Evolutionary conservation across 2,888 invertebrate species (phyloP), one percentile per base, ranked within the genome.

Genomic region (Ligdia adustata): DNA sequence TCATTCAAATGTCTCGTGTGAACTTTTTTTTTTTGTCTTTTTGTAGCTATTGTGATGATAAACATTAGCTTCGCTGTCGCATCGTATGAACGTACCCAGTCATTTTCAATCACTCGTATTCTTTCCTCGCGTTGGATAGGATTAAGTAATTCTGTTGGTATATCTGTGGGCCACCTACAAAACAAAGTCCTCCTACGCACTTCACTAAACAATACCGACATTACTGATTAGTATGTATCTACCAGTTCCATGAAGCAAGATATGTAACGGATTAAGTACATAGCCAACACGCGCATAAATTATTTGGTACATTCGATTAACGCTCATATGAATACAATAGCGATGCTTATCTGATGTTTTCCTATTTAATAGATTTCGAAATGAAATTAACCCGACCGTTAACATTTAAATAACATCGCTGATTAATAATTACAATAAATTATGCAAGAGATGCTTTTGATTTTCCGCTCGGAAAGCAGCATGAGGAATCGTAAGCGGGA

Each of bases 291-390:
- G 48, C 56, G 65, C 60, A 65, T 46, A 35, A 9, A 14, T 69
- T 69, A 72, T 69, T 68, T 60, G 61, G 62, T 62, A 69, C 60
- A 67, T 64, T 72, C 72, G 67, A 75, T 80, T 71, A 69, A 60
- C 63, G 65, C 69, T 75, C 66, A 77, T 78, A 77, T 76, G 76
- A 78, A 83, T 82, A 83, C 80, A 82, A 82, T 82, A 64, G 70
- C 69, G 69, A 75, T 74, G 60, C 61, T 71, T 77, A 76, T 75
- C 70, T 39, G 52, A 50, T 62, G 53, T 62, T 52, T 66, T 55
- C 46, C 43, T 55, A 31, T 45, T 35, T 43, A 45, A 59, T 59
- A 32, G 34, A 49, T 69, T 67, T 70, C 45, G 49, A 69, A 66
- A 67, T 57, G 53, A 56, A 69, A 58, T 69, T 46, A 64, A 48